Conservation (phyloP, 2,113 vertebrate species). For the Azemiops feae region DNA sequence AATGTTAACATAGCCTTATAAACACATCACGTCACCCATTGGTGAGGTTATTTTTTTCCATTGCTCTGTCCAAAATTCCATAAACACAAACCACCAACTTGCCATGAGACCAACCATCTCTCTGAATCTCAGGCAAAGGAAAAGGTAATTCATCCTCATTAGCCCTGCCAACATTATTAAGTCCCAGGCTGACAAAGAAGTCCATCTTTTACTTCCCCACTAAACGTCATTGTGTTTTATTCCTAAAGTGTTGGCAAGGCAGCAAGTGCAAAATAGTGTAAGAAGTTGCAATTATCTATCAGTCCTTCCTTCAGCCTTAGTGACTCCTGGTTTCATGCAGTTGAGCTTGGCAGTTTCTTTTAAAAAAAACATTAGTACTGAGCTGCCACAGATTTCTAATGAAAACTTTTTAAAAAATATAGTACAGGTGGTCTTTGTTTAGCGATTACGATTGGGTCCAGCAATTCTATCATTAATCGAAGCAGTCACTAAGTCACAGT, state of each 20-base stretch:
- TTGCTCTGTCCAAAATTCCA: neutral
- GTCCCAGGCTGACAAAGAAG: neutral
- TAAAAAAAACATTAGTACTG: neutral
- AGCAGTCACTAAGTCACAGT: neutral
- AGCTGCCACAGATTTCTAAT: neutral
- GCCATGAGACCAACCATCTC: neutral
- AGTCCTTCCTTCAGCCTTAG: neutral
- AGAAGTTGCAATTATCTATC: neutral
- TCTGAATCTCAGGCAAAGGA: neutral
- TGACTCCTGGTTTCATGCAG: neutral
- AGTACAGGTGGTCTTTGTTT: neutral
- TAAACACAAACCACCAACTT: neutral
- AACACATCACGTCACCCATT: neutral
- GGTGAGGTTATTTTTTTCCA: neutral
- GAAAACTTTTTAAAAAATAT: neutral
- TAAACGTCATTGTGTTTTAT: neutral
- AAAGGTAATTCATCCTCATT: neutral
- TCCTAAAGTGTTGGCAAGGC: neutral
- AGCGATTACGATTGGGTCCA: neutral
- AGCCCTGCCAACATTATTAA: neutral
- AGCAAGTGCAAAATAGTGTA: neutral
- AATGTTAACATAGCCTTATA: neutral
- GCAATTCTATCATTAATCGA: neutral
- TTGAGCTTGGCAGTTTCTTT: neutral
- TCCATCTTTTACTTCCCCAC: neutral